Base-by-base conservation (phyloP, 2,888 invertebrate genomes). In the Lepidochrysops patricia region DNA sequence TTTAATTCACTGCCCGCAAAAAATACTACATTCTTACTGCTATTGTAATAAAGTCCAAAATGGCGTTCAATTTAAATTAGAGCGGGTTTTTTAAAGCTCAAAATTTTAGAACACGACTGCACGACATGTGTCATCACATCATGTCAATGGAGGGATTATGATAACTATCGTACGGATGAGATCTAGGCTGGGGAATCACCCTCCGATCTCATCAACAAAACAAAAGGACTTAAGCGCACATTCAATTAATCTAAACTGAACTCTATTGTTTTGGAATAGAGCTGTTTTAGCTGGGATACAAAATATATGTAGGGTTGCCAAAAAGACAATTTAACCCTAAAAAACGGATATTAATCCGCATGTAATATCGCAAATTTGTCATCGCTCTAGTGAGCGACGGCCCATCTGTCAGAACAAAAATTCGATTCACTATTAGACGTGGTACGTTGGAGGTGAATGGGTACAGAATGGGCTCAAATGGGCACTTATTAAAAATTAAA, bases 61-160 rank as follows among this genome's bases (percentile, higher is more conserved):
- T 35, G 64, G 62, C 57, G 57, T 70, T 43, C 61, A 50, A 67
- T 61, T 67, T 61, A 65, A 67, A 62, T 65, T 63, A 57, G 65
- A 64, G 52, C 67, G 63, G 70, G 73, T 75, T 77, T 84, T 82
- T 84, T 78, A 79, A 80, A 83, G 74, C 74, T 76, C 7, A 58
- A 82, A 81, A 82, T 85, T 88, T 82, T 84, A 80, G 77, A 82
- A 78, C 82, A 79, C 83, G 81, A 81, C 76, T 72, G 72, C 81
- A 80, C 86, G 89, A 88, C 88, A 89, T 89, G 88, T 89, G 89
- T 89, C 89, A 85, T 89, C 89, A 89, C 89, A 89, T 89, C 83
- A 86, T 80, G 84, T 89, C 88, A 87, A 87, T 87, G 87, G 81
- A 79, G 82, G 87, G 89, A 89, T 89, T 89, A 89, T 87, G 89